Base-by-base conservation (phyloP, 2,888 invertebrate species). In the Chalcosyrphus nemorum region DNA sequence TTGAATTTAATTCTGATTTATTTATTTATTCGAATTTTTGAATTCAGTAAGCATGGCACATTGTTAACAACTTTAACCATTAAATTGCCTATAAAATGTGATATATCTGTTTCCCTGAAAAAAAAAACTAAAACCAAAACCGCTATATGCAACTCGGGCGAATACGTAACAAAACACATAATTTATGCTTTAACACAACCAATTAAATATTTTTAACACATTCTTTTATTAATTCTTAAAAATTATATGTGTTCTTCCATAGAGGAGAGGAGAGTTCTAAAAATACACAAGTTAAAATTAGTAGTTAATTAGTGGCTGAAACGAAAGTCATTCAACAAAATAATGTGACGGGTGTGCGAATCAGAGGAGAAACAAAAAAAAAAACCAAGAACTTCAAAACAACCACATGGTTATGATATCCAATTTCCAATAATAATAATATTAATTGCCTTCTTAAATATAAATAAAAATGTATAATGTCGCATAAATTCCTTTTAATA, bases 131-230 rank as follows among this genome's bases (percentile, higher is more conserved):
- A n/a, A n/a, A n/a, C n/a, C n/a, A n/a, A n/a, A n/a, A n/a, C n/a
- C n/a, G n/a, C n/a, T n/a, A n/a, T n/a, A 68, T 61, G 77, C 70
- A 77, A n/a, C 47, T 52, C 38, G 21, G n/a, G 17, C 9, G 29
- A 4, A 47, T 66, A 65, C 15, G 45, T 61, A 61, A 52, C 19
- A 9, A 35, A 3, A 19, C 35, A 6, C 1, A 15, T 52, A n/a
- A n/a, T n/a, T 57, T 56, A 15, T 71, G 63, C 65, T 66, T 45
- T 65, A 59, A 81, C 29, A 57, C 59, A 70, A 66, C 45, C 59
- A 71, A 81, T 76, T 81, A 76, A 76, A 59, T 65, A 57, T 65
- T 75, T 81, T 59, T 7, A 6, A 70, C 74, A 54, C 38, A 61
- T 61, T 74, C 11, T 76, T 68, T 75, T 38, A 68, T 63, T 15